Evolutionary conservation across 2,888 invertebrate genomes (phyloP).

Genomic region (Drosophila macrospina): DNA sequence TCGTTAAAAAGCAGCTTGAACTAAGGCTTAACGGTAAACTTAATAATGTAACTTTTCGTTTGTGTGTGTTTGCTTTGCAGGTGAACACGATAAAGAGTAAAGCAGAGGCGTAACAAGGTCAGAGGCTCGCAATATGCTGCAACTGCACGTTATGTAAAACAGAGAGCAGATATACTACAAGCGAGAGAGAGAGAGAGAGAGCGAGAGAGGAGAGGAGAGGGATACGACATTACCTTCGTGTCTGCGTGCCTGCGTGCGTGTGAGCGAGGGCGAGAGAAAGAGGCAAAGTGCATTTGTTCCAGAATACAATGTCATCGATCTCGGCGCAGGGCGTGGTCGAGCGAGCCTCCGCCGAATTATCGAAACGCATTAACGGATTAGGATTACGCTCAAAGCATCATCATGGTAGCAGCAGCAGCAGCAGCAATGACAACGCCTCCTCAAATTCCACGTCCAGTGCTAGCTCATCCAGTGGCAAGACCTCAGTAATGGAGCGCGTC

Average conservation of each 20-base stretch:
- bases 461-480: conserved; percentile 86
- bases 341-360: conserved; percentile 95
- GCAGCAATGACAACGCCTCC: conserved; percentile 39
- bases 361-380: conserved; percentile 94
- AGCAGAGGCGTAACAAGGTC: conserved; percentile 55
- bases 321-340: conserved; percentile 96
- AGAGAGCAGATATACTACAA: background rate
- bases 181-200: conserved; percentile 2
- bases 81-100: conserved; percentile 4
- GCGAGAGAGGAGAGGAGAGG: conserved; percentile 9
- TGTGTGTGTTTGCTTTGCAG: conserved; percentile 36
- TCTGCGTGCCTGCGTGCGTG: conserved; percentile 1
- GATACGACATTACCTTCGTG: background rate
- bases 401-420: conserved; percentile 78
- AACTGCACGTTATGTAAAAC: conserved; percentile 37
- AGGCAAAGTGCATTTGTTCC: conserved; percentile 83
- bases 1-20: conserved; percentile 20
- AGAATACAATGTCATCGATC: conserved; percentile 90
- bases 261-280: conserved; percentile 16
- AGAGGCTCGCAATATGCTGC: conserved; percentile 42
- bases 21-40: conserved; percentile 27
- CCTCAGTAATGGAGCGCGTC: conserved; percentile 94
- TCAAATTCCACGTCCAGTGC: conserved; percentile 59
- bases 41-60: conserved; percentile 24
- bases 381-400: conserved; percentile 88